Conservation (phyloP, 92 coral and sea anemone genomes). For the Zoanthus sociatus region DNA sequence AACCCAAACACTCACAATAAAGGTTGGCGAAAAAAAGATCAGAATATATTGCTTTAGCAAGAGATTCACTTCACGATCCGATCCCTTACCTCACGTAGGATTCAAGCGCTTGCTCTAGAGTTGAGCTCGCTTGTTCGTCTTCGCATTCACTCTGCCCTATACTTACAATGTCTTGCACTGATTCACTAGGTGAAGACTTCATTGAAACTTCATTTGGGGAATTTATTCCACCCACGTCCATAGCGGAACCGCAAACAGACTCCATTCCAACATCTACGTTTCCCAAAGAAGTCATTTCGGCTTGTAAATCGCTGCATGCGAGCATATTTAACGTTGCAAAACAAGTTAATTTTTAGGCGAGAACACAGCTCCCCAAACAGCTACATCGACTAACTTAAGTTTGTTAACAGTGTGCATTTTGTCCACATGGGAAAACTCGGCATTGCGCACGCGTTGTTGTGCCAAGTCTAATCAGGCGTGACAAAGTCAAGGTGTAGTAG, state of each 20-base stretch:
- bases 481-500: conserved; percentile 22
- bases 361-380: conserved; percentile 16
- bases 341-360: background rate
- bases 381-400: conserved; percentile 26
- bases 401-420: conserved; percentile 38
- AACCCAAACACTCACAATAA: background rate
- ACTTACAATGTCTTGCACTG: conserved; percentile 34
- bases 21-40: background rate
- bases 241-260: conserved; percentile 8
- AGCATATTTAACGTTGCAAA: background rate
- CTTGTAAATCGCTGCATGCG: background rate
- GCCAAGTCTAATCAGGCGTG: conserved; percentile 18
- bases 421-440: conserved; percentile 42
- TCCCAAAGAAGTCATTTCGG: conserved; percentile 15
- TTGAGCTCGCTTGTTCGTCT: background rate
- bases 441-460: conserved; percentile 34
- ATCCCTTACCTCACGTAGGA: conserved; percentile 19
- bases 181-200: conserved; percentile 42
- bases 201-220: conserved; percentile 45
- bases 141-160: conserved; percentile 28
- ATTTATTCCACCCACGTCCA: conserved; percentile 33
- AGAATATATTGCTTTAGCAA: background rate
- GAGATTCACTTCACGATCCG: background rate
- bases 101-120: conserved; percentile 34
- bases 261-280: conserved; percentile 21